Base-by-base conservation (phyloP, 2,888 invertebrate species). In the Ormyrus pomaceus region DNA sequence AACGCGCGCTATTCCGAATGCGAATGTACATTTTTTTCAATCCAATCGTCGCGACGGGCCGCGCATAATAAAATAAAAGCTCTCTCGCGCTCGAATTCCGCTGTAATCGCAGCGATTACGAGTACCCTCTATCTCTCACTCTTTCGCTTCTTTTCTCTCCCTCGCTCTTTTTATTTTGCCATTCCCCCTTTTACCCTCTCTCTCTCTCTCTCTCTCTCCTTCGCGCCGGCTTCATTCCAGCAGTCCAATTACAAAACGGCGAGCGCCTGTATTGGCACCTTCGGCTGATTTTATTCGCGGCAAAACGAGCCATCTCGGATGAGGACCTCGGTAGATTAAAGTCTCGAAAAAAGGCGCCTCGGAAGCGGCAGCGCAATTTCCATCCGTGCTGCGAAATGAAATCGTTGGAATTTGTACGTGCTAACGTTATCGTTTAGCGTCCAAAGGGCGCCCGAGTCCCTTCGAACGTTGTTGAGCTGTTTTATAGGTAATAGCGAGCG, bases 1-100 rank as follows among this genome's bases (percentile, higher is more conserved):
- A 76, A 75, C 71, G 65, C 74, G 34, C 68, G 72, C 66, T 50
- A 51, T 71, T 75, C 34, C 51, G 61, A 55, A 72, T 69, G 69
- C 70, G 56, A 65, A 13, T 45, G 56, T 66, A 78, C 78, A 81
- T 81, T 81, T 81, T 65, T 81, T 77, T 74, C 82, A 79, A 82
- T 82, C 74, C 79, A 79, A 79, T 82, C 79, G 82, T 45, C 56
- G 71, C 75, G 50, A 74, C 79, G 13, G 73, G 73, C 66, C 66
- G 77, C 58, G 82, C 74, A 74, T 74, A 79, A 79, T 82, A 82
- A 82, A 82, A 82, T 74, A 65, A 80, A 77, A 77, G 74, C 65
- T 64, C 76, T 58, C 65, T 9, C 72, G 61, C 48, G 50, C 69
- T 51, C 68, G 79, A 79, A 79, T 82, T 79, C 77, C 79, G 64